phyloP scores from a whole-genome alignment of 2,888 invertebrate species.

The Acheta domesticus region DNA sequence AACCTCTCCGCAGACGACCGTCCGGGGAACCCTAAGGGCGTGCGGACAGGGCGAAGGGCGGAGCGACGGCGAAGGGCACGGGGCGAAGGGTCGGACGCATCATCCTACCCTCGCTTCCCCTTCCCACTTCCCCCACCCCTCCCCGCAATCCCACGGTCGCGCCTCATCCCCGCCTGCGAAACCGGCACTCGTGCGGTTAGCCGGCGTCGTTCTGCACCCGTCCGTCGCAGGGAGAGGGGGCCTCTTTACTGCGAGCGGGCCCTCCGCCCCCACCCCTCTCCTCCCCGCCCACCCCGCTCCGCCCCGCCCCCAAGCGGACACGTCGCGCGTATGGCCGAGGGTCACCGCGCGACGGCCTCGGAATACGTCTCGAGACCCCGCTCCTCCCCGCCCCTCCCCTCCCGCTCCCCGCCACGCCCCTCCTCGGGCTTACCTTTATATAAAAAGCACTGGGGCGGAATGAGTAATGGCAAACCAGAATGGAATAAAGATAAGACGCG shows the following conservation, averaged over 20 bases:
- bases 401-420: background rate
- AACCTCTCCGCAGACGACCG: too few relatives aligned
- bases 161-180: background rate
- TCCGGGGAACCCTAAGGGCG: too few relatives aligned
- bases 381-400: background rate
- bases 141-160: background rate
- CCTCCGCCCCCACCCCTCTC: background rate
- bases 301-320: too few relatives aligned
- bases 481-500: constrained; percentile 28
- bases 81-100: too few relatives aligned
- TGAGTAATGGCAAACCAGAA: constrained; percentile 28
- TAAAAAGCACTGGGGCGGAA: background rate
- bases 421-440: background rate
- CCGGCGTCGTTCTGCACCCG: background rate
- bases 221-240: background rate
- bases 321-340: background rate
- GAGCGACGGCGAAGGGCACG: too few relatives aligned
- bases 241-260: background rate
- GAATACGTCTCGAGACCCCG: background rate
- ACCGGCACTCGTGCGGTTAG: background rate
- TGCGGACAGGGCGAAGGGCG: too few relatives aligned
- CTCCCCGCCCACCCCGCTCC: background rate
- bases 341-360: constrained; percentile 4
- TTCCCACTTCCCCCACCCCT: too few relatives aligned
- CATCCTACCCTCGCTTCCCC: too few relatives aligned